Conservation (phyloP, 2,888 invertebrate genomes). For the Pandemis corylana region DNA sequence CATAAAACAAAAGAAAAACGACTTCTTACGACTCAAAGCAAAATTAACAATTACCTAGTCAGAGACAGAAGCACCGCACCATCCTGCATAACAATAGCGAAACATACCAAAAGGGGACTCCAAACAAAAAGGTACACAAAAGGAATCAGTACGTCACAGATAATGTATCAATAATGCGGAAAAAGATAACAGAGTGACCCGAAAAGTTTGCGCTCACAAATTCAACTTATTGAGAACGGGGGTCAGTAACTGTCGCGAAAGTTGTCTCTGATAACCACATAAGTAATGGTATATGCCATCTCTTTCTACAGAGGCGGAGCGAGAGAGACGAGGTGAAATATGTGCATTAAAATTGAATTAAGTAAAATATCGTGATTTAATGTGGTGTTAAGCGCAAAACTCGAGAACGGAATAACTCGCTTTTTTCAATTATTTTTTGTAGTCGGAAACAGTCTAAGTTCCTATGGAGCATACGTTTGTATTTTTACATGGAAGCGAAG, state of each 20-base stretch:
- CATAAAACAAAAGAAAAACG: no score
- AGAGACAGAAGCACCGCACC: neutral
- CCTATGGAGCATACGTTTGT: no score
- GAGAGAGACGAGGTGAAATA: neutral
- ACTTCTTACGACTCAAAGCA: no score
- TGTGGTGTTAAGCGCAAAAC: no score
- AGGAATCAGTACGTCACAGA: constrained; percentile 29
- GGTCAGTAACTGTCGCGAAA: constrained; percentile 16
- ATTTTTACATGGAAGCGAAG: no score
- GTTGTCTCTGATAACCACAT: constrained; percentile 24
- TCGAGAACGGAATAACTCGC: no score
- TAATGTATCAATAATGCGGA: constrained; percentile 29
- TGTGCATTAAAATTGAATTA: no score
- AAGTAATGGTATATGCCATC: constrained; percentile 4
- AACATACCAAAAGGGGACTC: neutral
- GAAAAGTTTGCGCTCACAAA: constrained; percentile 34
- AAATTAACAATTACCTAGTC: no score
- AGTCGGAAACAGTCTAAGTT: no score
- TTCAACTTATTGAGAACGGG: constrained; percentile 26
- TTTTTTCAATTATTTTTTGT: no score
- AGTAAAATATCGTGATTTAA: no score
- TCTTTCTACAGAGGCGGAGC: neutral
- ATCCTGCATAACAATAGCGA: neutral
- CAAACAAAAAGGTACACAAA: constrained; percentile 18
- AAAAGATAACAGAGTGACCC: constrained; percentile 35